phyloP scores from a whole-genome alignment of 64 coral and sea anemone species.

The Porites lutea region DNA sequence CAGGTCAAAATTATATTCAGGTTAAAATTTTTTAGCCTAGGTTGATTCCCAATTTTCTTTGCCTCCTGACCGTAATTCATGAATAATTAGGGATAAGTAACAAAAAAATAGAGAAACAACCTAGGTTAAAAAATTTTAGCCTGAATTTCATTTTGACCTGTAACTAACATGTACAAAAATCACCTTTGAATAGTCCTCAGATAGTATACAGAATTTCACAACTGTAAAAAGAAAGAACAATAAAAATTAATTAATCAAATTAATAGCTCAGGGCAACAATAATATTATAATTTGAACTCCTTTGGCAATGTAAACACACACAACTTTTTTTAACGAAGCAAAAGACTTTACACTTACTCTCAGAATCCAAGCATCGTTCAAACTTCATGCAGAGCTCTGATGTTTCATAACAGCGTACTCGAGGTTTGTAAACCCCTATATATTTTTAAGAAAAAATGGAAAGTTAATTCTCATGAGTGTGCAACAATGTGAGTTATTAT shows the following conservation, averaged over 20 bases:
- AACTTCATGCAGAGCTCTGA: conserved; percentile 99
- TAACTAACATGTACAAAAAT: not conserved
- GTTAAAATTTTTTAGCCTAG: too few species aligned
- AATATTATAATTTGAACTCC: not conserved
- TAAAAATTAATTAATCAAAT: not conserved
- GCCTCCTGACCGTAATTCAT: too few species aligned
- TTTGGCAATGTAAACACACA: not conserved
- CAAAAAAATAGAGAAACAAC: too few species aligned
- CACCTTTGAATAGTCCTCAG: conserved; percentile 98
- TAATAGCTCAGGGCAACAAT: not conserved
- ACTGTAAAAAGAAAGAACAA: conserved; percentile 61
- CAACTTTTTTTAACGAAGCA: not conserved
- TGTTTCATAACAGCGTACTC: conserved; percentile 92
- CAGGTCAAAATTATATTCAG: too few species aligned
- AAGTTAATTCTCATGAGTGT: not conserved
- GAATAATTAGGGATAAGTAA: too few species aligned
- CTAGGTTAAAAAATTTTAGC: not conserved
- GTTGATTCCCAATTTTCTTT: too few species aligned
- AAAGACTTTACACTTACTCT: conserved; percentile 56
- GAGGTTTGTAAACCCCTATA: conserved; percentile 94
- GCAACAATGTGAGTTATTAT: too few species aligned
- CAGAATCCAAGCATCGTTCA: conserved; percentile 97
- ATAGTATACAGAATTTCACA: conserved; percentile 91
- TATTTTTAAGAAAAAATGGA: not conserved
- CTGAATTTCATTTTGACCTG: not conserved